phyloP scores from a whole-genome alignment of 1,140 invertebrate genomes.

The Ceratina japonica region DNA sequence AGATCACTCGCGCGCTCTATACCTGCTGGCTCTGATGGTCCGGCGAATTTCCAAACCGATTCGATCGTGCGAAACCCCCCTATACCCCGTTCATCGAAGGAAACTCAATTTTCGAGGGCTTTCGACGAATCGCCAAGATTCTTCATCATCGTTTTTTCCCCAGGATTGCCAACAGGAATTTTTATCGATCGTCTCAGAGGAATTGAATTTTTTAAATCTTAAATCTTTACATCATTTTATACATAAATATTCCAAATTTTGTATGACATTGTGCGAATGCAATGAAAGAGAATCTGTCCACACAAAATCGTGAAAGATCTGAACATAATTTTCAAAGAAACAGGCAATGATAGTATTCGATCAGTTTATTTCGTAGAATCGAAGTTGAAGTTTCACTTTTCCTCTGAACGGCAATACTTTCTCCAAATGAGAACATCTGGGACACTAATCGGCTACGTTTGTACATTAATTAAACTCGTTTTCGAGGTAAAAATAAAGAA shows the following conservation, averaged over 20 bases:
- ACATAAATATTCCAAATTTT: too few relatives aligned
- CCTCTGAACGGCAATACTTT: not conserved
- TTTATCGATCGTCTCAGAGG: not conserved
- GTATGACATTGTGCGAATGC: too few relatives aligned
- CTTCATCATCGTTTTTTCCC: not conserved
- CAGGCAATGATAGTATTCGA: not conserved
- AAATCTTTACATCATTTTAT: too few relatives aligned
- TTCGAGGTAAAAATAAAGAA: not conserved
- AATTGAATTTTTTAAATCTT: not conserved
- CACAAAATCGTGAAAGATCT: too few relatives aligned
- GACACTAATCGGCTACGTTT: too few relatives aligned
- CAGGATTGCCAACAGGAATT: not conserved
- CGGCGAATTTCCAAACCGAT: constrained; percentile 28
- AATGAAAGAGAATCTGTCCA: too few relatives aligned
- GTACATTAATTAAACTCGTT: too few relatives aligned
- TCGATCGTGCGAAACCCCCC: constrained; percentile 2
- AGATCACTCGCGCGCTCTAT: constrained; percentile 44
- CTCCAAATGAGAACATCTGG: not conserved
- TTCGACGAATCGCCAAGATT: not conserved
- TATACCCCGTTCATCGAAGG: not conserved
- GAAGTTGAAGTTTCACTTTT: not conserved
- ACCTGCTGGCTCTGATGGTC: constrained; percentile 1
- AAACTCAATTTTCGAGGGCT: constrained; percentile 2
- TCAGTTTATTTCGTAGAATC: too few relatives aligned
- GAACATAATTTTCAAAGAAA: too few relatives aligned